Percentiles rank a stretch among this genome's conserved stretches.
Conservation (phyloP, 2,888 invertebrate genomes). For the Schizaphis graminum region DNA sequence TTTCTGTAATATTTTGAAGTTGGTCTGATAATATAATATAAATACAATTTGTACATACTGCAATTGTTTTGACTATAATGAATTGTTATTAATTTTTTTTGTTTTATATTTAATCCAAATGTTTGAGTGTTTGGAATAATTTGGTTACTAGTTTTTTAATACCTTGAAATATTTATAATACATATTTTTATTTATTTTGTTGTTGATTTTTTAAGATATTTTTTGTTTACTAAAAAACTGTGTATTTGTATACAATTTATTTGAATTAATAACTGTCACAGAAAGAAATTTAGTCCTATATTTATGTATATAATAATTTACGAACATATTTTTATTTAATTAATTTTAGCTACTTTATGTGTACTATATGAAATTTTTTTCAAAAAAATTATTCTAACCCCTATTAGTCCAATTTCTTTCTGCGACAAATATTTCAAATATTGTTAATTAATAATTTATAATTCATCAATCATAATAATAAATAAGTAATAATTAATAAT, state of each 20-base stretch:
- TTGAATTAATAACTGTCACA: slow-evolving; percentile 24
- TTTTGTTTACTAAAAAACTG: not conserved
- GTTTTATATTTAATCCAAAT: slow-evolving; percentile 16
- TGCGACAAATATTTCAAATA: not conserved
- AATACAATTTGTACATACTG: not conserved
- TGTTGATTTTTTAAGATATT: slow-evolving; percentile 17
- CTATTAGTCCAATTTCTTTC: not conserved
- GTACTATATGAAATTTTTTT: not conserved
- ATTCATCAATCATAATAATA: no score
- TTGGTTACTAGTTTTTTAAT: slow-evolving; percentile 47
- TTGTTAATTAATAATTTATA: not conserved
- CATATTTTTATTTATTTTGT: not conserved
- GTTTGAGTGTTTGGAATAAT: slow-evolving; percentile 25
- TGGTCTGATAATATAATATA: not conserved
- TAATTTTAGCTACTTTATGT: not conserved
- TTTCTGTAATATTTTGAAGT: not conserved
- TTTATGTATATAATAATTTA: not conserved
- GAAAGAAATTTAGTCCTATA: not conserved
- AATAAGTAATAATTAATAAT: not conserved
- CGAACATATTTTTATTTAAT: not conserved
- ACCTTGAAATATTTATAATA: not conserved
- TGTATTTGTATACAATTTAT: not conserved
- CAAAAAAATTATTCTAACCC: not conserved
- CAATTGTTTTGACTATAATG: not conserved
- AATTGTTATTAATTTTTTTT: slow-evolving; percentile 5